Evolutionary conservation across 1,140 invertebrate genomes (phyloP).

Genomic region (Scaptomyza pallida): DNA sequence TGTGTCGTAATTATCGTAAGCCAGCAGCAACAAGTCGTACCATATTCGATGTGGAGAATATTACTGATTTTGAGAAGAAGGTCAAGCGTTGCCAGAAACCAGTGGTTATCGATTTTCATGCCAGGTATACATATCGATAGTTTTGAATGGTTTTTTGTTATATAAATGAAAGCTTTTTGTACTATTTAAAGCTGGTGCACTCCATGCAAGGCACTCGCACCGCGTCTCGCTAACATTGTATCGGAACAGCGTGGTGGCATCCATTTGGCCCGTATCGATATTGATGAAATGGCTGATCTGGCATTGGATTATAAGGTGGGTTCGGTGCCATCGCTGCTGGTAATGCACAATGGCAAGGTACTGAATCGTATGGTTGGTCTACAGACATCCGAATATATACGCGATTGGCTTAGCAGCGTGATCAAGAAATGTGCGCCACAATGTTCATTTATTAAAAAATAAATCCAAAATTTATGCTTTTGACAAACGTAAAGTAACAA

Average conservation of each 20-base stretch:
- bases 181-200: constrained; percentile 93
- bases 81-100: constrained; percentile 94
- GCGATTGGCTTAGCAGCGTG: constrained; percentile 92
- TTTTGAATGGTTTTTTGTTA: too few species aligned
- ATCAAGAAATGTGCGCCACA: constrained; percentile 78
- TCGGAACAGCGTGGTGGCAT: constrained; percentile 92
- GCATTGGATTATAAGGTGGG: constrained; percentile 93
- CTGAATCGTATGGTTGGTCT: constrained; percentile 93
- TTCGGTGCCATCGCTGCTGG: constrained; percentile 94
- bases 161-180: too few species aligned
- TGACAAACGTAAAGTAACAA: not conserved
- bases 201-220: constrained; percentile 95
- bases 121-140: constrained; percentile 89
- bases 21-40: not conserved
- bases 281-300: constrained; percentile 94
- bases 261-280: constrained; percentile 94
- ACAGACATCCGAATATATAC: constrained; percentile 94
- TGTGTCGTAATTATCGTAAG: not conserved
- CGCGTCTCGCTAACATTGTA: constrained; percentile 93
- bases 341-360: constrained; percentile 94
- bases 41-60: constrained; percentile 95
- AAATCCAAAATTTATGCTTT: too few species aligned
- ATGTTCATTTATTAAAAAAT: constrained; percentile 6
- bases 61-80: constrained; percentile 93
- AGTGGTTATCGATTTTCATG: constrained; percentile 97